Base-by-base conservation (phyloP, 2,888 invertebrate species). In the Volucella inflata region DNA sequence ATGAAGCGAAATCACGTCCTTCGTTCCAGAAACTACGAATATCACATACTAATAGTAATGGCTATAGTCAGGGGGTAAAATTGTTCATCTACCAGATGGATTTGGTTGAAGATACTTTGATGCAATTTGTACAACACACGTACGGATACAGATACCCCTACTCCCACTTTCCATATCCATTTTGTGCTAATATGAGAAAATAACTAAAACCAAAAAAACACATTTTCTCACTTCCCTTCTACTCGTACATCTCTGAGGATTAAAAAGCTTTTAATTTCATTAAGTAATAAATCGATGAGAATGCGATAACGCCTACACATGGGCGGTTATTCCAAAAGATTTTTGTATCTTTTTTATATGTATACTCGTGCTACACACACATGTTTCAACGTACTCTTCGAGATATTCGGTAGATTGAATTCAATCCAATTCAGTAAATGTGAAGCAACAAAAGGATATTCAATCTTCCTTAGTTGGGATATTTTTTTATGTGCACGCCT, bases 221-320 rank as follows among this genome's bases (percentile, higher is more conserved):
- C 68, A 68, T 60, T 75, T 74, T 65, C 70, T 40, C 59, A 70
- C 64, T 75, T 72, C 67, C 50, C 16, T 67, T 59, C 21, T 12
- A 12, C 21, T 14, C 62, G n/a, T n/a, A n/a, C 30, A 30, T 59
- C 57, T 76, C 75, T 42, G 14, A 59, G 85, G 87, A 87, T 87
- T 87, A 82, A 87, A 75, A 80, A 79, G 83, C 83, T 84, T 85
- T 85, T 85, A 85, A 87, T 78, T 87, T 85, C 82, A 82, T 80
- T 85, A 87, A 71, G 77, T 81, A 77, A 72, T 76, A 87, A 85
- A 87, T 87, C 75, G 87, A 87, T 87, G 78, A 65, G 51, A 57
- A 40, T 14, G 57, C 8, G 42, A 16, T 50, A 55, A 42, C 42
- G 44, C 65, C 50, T 46, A 68, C 50, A 8, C 42, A 16, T 8